Conservation (phyloP, 2,113 vertebrate species). For the Rissa tridactyla region DNA sequence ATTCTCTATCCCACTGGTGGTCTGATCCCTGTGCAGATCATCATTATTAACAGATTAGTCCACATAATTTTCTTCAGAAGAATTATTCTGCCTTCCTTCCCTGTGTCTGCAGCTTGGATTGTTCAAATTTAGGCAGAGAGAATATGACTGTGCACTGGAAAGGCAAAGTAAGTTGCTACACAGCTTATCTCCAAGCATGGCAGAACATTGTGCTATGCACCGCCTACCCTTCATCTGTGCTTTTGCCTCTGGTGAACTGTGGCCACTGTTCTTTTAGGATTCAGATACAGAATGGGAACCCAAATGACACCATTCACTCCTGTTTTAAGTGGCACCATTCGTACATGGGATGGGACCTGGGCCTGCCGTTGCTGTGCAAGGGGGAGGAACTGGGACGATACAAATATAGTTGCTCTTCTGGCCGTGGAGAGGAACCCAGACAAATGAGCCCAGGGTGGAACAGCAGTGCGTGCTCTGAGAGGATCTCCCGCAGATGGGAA, state of each 20-base stretch:
- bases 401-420: fast-evolving
- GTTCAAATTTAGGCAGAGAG: background rate
- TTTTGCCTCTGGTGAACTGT: background rate
- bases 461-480: background rate
- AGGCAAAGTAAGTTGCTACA: background rate
- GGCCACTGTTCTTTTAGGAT: background rate
- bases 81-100: background rate
- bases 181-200: background rate
- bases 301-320: background rate
- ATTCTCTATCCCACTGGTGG: background rate
- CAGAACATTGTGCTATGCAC: background rate
- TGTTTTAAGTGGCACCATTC: background rate
- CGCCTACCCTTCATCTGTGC: background rate
- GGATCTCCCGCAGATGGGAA: background rate
- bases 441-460: background rate
- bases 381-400: background rate
- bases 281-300: background rate
- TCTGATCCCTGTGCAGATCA: background rate
- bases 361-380: background rate
- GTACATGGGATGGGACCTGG: background rate
- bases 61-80: background rate
- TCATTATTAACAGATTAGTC: background rate
- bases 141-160: background rate
- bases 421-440: background rate
- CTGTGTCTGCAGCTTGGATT: background rate